Evolutionary conservation across 2,113 vertebrate species (phyloP).

Genomic region (Silurus glanis): DNA sequence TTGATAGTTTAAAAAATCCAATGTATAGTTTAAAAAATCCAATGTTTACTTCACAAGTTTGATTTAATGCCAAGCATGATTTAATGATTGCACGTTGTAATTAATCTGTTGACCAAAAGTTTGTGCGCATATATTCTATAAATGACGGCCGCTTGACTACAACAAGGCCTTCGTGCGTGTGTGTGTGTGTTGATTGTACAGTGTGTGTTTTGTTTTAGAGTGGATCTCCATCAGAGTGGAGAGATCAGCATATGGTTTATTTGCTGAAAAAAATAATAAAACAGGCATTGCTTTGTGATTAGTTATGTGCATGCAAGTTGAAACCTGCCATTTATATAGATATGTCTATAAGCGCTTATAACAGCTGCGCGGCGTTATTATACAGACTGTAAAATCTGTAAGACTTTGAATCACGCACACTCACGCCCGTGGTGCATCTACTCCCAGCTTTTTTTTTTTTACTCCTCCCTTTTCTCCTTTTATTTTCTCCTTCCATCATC

Average conservation of each 20-base stretch:
- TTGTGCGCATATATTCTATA: neutral
- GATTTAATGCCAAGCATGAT: too few relatives aligned
- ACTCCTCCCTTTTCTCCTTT: conserved; percentile 9
- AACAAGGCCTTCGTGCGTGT: neutral
- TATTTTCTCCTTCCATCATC: neutral
- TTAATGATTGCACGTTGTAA: neutral
- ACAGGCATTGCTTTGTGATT: neutral
- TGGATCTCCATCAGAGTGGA: neutral
- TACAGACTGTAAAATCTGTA: neutral
- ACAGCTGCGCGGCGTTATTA: neutral
- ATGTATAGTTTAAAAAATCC: too few relatives aligned
- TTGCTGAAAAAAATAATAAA: neutral
- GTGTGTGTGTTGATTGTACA: too few relatives aligned
- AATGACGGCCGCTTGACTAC: neutral
- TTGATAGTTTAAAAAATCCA: too few relatives aligned
- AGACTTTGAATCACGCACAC: neutral
- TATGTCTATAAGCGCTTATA: neutral
- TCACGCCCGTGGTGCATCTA: neutral
- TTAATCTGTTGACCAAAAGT: neutral
- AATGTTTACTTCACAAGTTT: too few relatives aligned
- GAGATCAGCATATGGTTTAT: neutral
- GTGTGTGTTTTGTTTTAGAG: too few relatives aligned
- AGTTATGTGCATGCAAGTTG: neutral
- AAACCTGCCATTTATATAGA: neutral
- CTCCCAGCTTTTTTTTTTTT: neutral